These are phyloP conservation scores for Thamnophis sirtalis DNA, from an alignment of 2,113 vertebrate species.

Conservation along the genomic window DNA sequence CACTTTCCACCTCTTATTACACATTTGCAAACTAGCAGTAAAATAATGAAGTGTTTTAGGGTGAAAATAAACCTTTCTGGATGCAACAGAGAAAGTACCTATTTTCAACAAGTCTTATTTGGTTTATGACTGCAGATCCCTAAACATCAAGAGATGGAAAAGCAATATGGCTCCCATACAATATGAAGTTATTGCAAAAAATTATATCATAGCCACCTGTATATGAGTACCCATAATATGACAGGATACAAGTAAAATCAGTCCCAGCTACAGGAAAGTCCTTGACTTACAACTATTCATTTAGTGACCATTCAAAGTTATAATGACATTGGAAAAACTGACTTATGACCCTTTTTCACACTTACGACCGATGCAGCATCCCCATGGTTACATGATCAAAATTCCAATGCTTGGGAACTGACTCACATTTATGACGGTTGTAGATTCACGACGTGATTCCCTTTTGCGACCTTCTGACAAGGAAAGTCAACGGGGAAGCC, in stretches of 20 bases:
- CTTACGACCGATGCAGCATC: no score
- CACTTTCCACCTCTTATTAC: not conserved
- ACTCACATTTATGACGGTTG: no score
- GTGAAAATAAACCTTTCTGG: not conserved
- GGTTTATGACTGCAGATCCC: not conserved
- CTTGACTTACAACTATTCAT: no score
- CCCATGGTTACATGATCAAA: no score
- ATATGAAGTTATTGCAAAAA: not conserved
- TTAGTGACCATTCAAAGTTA: no score
- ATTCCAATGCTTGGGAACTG: no score
- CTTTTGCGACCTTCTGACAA: no score
- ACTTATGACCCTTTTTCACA: no score
- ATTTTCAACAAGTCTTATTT: not conserved
- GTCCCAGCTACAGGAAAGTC: not conserved
- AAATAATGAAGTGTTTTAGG: not conserved
- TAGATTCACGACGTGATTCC: no score
- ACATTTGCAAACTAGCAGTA: not conserved
- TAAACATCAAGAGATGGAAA: not conserved
- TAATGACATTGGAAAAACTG: no score
- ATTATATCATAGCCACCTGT: not conserved
- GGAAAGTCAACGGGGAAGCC: no score
- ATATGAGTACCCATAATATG: not conserved
- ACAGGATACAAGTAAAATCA: not conserved
- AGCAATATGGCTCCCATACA: not conserved
- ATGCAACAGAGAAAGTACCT: not conserved